phyloP scores from a whole-genome alignment of 2,888 invertebrate species.

The Xestobium rufovillosum region DNA sequence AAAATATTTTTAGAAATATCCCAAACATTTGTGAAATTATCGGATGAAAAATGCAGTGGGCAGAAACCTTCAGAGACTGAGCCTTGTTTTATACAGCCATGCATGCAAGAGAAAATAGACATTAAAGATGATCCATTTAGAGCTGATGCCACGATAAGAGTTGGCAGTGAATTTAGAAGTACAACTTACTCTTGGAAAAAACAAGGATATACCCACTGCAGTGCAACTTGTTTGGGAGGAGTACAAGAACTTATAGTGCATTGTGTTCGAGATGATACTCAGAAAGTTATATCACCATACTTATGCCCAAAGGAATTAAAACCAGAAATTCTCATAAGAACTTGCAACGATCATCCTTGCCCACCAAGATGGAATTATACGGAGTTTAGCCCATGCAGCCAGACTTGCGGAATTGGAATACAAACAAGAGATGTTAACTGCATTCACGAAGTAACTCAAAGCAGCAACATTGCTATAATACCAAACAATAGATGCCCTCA shows the following conservation, averaged over 20 bases:
- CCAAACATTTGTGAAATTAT: slow-evolving; percentile 77
- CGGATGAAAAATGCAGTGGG: slow-evolving; percentile 81
- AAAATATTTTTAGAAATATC: slow-evolving; percentile 92
- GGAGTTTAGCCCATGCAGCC: slow-evolving; percentile 83
- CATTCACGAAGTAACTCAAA: slow-evolving; percentile 77
- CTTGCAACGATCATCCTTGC: slow-evolving; percentile 93
- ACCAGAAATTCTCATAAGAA: slow-evolving; percentile 80
- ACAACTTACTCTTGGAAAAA: slow-evolving; percentile 85
- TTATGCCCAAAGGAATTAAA: slow-evolving; percentile 80
- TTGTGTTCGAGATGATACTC: slow-evolving; percentile 80
- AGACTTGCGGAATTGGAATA: slow-evolving; percentile 90
- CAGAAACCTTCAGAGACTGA: slow-evolving; percentile 76
- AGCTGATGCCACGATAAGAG: slow-evolving; percentile 26
- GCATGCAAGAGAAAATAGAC: slow-evolving; percentile 48
- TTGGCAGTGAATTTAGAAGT: slow-evolving; percentile 43
- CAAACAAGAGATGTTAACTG: slow-evolving; percentile 86
- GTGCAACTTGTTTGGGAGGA: slow-evolving; percentile 87
- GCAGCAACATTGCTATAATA: slow-evolving; percentile 80
- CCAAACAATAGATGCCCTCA: slow-evolving; percentile 93
- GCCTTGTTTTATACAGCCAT: slow-evolving; percentile 71
- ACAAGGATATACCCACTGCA: slow-evolving; percentile 87
- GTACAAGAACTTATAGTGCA: slow-evolving; percentile 81
- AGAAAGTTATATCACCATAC: slow-evolving; percentile 79
- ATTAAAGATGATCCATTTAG: slow-evolving; percentile 47
- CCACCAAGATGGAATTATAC: slow-evolving; percentile 92